A percentile compares a stretch with the other conserved stretches of the same genome.
Evolutionary conservation across 1,140 invertebrate genomes (phyloP).

Genomic region (Bursaphelenchus mucronatus): DNA sequence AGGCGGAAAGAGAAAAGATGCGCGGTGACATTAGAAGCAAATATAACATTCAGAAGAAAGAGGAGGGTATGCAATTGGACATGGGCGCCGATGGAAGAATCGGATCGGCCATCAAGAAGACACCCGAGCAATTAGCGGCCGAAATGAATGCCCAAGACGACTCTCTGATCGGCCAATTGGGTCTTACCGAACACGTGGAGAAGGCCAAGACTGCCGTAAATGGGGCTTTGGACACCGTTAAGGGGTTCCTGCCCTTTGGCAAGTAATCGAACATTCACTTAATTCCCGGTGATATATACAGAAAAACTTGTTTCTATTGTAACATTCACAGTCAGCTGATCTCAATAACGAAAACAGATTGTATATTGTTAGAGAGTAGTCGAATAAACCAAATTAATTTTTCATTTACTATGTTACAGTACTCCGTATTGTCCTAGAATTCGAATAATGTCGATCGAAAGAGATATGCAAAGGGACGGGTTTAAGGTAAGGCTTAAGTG

Average conservation of each 20-base stretch:
- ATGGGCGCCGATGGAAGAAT: constrained; percentile 56
- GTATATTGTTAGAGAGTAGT: too few species aligned
- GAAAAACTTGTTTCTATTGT: neutral
- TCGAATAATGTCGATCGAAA: too few species aligned
- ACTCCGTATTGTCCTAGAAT: too few species aligned
- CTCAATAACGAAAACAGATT: too few species aligned
- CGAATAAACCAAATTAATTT: too few species aligned
- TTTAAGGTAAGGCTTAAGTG: too few species aligned
- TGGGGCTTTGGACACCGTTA: constrained; percentile 52
- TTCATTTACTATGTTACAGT: too few species aligned
- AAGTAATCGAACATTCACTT: constrained; percentile 32
- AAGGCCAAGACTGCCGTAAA: constrained; percentile 59
- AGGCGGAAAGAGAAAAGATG: constrained; percentile 94
- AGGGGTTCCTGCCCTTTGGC: constrained; percentile 57
- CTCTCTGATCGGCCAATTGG: constrained; percentile 55
- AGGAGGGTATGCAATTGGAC: constrained; percentile 33
- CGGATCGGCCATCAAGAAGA: constrained; percentile 51
- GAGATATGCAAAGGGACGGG: too few species aligned
- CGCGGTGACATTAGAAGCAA: constrained; percentile 94
- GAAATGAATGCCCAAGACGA: constrained; percentile 45
- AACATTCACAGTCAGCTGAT: neutral
- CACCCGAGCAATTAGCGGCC: constrained; percentile 56
- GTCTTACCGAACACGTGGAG: constrained; percentile 58
- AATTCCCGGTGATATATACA: neutral
- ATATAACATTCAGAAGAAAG: constrained; percentile 62